Evolutionary conservation across 2,888 invertebrate species (phyloP).

Genomic region (Arctia plantaginis): DNA sequence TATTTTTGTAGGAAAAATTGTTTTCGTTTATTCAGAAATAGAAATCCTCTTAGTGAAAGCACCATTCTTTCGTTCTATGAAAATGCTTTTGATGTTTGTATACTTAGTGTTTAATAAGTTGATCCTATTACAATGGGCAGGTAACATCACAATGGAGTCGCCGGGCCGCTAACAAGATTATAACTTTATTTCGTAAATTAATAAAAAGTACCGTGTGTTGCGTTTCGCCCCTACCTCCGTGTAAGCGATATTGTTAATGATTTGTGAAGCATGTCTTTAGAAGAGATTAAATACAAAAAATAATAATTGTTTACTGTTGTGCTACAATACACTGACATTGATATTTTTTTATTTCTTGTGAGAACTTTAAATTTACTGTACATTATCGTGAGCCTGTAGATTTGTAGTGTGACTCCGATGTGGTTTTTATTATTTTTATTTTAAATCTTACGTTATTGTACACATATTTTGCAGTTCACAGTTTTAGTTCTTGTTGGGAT

Average conservation of each 20-base stretch:
- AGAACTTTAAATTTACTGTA: too few relatives aligned
- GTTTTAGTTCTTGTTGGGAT: too few relatives aligned
- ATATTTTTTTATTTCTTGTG: background rate
- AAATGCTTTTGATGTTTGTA: slow-evolving; percentile 84
- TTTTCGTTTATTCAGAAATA: slow-evolving; percentile 50
- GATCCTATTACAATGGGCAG: slow-evolving; percentile 87
- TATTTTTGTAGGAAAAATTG: slow-evolving; percentile 28
- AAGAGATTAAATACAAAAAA: slow-evolving; percentile 21
- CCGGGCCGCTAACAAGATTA: slow-evolving; percentile 84
- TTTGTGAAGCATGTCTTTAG: slow-evolving; percentile 48
- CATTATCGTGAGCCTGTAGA: too few relatives aligned
- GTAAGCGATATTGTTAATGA: slow-evolving; percentile 55
- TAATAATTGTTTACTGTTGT: background rate
- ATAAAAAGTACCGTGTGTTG: slow-evolving; percentile 79
- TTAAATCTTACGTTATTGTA: too few relatives aligned
- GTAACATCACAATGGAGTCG: slow-evolving; percentile 80
- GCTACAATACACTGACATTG: background rate
- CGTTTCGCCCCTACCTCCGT: slow-evolving; percentile 56
- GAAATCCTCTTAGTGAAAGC: slow-evolving; percentile 81
- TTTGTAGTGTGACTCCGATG: too few relatives aligned
- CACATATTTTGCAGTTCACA: too few relatives aligned
- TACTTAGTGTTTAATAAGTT: slow-evolving; percentile 87
- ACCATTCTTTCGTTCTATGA: slow-evolving; percentile 73
- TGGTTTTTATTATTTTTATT: background rate
- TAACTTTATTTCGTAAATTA: slow-evolving; percentile 85